Evolutionary conservation across 2,888 invertebrate genomes (phyloP).

Genomic region (Cataglyphis albicans): DNA sequence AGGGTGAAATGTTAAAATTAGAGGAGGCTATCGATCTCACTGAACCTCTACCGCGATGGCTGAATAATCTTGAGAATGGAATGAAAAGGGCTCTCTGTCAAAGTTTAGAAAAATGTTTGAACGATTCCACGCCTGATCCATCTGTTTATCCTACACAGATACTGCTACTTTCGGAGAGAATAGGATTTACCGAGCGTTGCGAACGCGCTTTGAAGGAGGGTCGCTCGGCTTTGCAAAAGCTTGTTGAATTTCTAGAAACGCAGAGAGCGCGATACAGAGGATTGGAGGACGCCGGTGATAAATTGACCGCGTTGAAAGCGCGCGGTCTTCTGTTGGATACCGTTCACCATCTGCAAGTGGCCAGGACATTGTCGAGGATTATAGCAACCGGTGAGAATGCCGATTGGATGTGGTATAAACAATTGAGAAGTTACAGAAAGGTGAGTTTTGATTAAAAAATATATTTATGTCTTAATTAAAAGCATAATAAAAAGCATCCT

Average conservation of each 20-base stretch:
- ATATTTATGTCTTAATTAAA: neutral
- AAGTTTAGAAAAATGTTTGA: slow-evolving; percentile 81
- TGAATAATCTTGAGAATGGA: slow-evolving; percentile 92
- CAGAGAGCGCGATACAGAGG: slow-evolving; percentile 87
- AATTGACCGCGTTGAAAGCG: slow-evolving; percentile 93
- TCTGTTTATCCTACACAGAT: slow-evolving; percentile 82
- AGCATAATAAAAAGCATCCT: neutral
- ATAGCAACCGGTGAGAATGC: slow-evolving; percentile 75
- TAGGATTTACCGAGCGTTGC: slow-evolving; percentile 83
- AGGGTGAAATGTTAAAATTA: slow-evolving; percentile 88
- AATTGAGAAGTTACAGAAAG: slow-evolving; percentile 89
- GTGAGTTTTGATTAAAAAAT: slow-evolving; percentile 64
- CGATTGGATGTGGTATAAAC: slow-evolving; percentile 97
- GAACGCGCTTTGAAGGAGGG: slow-evolving; percentile 80
- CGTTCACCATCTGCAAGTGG: slow-evolving; percentile 95
- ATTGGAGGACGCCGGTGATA: slow-evolving; percentile 86
- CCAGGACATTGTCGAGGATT: slow-evolving; percentile 91
- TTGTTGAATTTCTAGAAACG: slow-evolving; percentile 87
- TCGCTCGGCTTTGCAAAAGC: slow-evolving; percentile 83
- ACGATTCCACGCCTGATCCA: slow-evolving; percentile 78
- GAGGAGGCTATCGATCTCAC: slow-evolving; percentile 83
- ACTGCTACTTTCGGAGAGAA: slow-evolving; percentile 80
- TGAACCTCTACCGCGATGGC: slow-evolving; percentile 89
- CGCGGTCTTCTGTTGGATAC: slow-evolving; percentile 97
- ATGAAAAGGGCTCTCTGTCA: slow-evolving; percentile 89